Conservation (phyloP, 1,140 invertebrate species). For the Papilio xuthus region DNA sequence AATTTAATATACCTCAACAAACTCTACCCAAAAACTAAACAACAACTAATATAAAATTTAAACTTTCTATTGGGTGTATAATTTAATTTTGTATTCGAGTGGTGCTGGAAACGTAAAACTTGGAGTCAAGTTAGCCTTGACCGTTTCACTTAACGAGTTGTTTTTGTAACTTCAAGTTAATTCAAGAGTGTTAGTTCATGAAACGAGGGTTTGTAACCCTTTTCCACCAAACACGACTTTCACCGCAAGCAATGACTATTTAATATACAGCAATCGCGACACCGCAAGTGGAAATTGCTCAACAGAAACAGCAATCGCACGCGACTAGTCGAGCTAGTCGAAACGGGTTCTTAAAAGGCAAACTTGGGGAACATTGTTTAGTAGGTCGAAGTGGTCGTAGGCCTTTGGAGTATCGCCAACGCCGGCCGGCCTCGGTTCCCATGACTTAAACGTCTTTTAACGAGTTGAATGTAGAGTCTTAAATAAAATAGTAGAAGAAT, state of each 20-base stretch:
- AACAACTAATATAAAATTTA: conserved; percentile 21
- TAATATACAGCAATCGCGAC: too few relatives aligned
- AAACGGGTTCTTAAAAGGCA: neutral
- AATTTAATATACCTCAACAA: conserved; percentile 4
- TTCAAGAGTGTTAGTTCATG: conserved; percentile 24
- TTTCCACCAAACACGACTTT: neutral
- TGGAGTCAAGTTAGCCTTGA: conserved; percentile 24
- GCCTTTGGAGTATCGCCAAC: conserved; percentile 23
- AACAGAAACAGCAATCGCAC: neutral
- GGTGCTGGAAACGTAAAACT: conserved; percentile 5
- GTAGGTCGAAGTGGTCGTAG: neutral
- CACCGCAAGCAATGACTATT: too few relatives aligned
- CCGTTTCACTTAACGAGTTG: conserved; percentile 18
- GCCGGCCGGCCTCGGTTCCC: neutral
- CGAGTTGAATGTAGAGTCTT: neutral
- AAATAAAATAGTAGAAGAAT: neutral
- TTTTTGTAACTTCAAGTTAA: conserved; percentile 24
- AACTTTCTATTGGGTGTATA: conserved; percentile 6
- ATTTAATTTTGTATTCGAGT: conserved; percentile 7
- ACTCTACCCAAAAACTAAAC: conserved; percentile 4
- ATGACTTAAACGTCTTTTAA: neutral
- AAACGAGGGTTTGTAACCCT: neutral
- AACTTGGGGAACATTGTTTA: neutral
- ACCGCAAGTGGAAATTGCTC: neutral
- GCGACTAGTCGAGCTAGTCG: too few relatives aligned